These are phyloP conservation scores for Homalodisca vitripennis DNA, from an alignment of 1,140 invertebrate species.

Conservation along the genomic window DNA sequence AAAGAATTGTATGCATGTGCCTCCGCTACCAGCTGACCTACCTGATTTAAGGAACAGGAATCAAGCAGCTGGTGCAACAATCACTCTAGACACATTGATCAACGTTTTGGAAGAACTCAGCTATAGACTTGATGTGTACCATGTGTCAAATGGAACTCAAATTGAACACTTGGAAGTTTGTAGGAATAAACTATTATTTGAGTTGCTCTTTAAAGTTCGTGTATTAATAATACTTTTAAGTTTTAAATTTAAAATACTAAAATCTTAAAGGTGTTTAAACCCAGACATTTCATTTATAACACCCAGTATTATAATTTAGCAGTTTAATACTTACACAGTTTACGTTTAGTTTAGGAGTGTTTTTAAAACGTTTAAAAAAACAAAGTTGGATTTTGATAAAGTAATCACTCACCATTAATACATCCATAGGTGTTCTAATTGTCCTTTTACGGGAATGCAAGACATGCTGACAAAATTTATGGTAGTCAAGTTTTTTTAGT, in stretches of 20 bases:
- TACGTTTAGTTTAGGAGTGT: no score
- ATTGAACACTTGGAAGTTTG: slow-evolving; percentile 83
- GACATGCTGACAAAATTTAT: slow-evolving; percentile 16
- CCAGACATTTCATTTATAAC: background rate
- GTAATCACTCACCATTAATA: slow-evolving; percentile 60
- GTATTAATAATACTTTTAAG: background rate
- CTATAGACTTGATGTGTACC: background rate
- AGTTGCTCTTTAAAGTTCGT: background rate
- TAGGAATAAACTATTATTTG: background rate
- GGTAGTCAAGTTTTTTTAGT: no score
- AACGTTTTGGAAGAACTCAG: slow-evolving; percentile 4
- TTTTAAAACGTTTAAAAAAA: no score
- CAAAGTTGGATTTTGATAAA: no score
- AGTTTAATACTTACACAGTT: no score
- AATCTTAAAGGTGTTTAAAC: background rate
- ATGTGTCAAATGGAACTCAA: slow-evolving; percentile 56
- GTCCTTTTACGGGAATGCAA: slow-evolving; percentile 45
- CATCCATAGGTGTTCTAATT: slow-evolving; percentile 61
- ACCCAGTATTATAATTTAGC: background rate
- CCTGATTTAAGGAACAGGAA: slow-evolving; percentile 5
- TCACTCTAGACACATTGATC: background rate
- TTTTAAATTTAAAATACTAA: background rate
- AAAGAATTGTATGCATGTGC: background rate
- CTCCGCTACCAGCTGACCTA: background rate
- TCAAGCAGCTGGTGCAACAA: slow-evolving; percentile 7